Percentiles rank a stretch among this genome's conserved stretches.
Conservation (phyloP, 1,140 invertebrate species). For the Choristoneura fumiferana region DNA sequence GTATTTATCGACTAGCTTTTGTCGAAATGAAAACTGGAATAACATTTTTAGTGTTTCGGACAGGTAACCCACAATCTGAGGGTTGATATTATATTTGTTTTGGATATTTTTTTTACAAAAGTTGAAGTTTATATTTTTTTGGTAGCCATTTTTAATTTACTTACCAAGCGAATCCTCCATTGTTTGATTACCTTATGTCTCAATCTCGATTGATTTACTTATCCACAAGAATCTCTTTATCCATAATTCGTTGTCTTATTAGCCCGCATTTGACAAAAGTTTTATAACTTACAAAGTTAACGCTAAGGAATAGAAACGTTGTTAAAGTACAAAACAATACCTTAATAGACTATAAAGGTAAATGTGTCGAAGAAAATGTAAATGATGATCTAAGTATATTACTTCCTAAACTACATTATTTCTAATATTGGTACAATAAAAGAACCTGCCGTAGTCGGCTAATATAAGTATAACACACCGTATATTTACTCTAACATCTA, state of each 20-base stretch:
- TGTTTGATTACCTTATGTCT: too few relatives aligned
- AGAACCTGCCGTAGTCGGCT: constrained; percentile 12
- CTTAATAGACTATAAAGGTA: too few relatives aligned
- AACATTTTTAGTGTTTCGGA: too few relatives aligned
- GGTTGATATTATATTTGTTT: too few relatives aligned
- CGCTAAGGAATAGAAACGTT: constrained; percentile 24
- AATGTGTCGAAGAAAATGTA: not conserved
- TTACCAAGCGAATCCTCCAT: too few relatives aligned
- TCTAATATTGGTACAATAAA: constrained; percentile 14
- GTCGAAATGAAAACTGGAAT: too few relatives aligned
- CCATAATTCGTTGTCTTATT: constrained; percentile 61
- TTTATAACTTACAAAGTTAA: constrained; percentile 37
- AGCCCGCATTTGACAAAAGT: constrained; percentile 74
- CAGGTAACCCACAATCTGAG: too few relatives aligned
- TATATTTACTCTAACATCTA: constrained; percentile 20
- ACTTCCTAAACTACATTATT: constrained; percentile 24
- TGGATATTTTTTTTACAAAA: too few relatives aligned
- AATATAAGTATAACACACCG: constrained; percentile 15
- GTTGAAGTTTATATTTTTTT: not conserved
- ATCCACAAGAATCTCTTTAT: not conserved
- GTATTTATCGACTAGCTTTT: too few relatives aligned
- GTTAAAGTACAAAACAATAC: not conserved
- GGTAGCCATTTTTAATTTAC: too few relatives aligned
- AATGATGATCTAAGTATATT: constrained; percentile 2
- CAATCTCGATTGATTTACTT: too few relatives aligned